phyloP scores from a whole-genome alignment of 2,797 vertebrate genomes.

The Corythornis leucogaster region DNA sequence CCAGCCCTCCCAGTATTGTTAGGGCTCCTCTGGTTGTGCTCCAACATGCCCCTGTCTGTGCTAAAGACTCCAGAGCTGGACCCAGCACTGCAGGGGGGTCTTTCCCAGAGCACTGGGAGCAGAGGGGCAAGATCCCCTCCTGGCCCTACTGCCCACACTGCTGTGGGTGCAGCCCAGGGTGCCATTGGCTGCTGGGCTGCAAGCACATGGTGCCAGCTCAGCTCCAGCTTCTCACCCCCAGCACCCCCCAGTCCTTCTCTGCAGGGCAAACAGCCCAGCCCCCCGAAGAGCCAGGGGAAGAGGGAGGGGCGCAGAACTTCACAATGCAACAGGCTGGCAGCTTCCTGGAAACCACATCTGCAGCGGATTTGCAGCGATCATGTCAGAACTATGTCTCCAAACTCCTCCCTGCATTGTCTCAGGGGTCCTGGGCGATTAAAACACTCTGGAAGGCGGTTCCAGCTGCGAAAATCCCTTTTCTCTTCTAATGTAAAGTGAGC shows the following conservation, averaged over 20 bases:
- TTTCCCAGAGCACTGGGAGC: accelerated
- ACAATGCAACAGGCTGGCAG: neutral
- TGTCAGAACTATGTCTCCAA: conserved; percentile 48
- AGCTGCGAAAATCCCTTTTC: conserved; percentile 24
- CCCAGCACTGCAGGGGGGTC: accelerated
- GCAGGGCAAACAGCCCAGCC: neutral
- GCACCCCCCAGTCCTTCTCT: neutral
- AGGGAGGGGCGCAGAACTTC: neutral
- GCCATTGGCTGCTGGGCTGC: too few species aligned
- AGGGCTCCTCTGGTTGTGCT: neutral
- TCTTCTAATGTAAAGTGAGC: neutral
- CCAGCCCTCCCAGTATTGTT: accelerated
- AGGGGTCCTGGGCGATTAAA: conserved; percentile 43
- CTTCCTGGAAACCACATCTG: conserved; percentile 62
- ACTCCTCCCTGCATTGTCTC: conserved; percentile 60
- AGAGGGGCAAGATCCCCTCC: neutral
- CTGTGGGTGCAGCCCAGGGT: too few species aligned
- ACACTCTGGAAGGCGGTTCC: neutral
- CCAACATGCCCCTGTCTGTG: accelerated
- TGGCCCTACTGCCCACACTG: accelerated
- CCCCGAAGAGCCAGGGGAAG: neutral
- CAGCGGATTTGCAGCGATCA: conserved; percentile 45
- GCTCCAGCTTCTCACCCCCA: neutral
- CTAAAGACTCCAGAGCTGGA: neutral
- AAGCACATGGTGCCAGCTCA: accelerated